Percentiles rank a stretch among this genome's conserved stretches.
These are phyloP conservation scores for Pseudomyrmex gracilis DNA, from an alignment of 1,140 invertebrate genomes.

Conservation along the genomic window DNA sequence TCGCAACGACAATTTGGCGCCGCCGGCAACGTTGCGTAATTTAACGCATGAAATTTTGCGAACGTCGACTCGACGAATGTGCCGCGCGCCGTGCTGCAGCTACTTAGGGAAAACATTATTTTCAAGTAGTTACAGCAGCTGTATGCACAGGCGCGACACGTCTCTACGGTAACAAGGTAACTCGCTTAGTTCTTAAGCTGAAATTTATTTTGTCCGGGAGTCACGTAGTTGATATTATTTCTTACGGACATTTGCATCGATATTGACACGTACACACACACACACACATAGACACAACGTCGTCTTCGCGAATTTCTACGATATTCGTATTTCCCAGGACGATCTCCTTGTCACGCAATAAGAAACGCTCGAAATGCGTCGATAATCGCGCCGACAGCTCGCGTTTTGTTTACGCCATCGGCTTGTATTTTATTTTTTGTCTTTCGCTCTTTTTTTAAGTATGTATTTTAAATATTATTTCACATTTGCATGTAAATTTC, in stretches of 20 bases:
- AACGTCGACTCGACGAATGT: conserved; percentile 21
- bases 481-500: neutral
- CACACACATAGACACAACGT: conserved; percentile 15
- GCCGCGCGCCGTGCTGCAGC: neutral
- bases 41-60: neutral
- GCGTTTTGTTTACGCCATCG: too few relatives aligned
- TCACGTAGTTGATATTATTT: conserved; percentile 52
- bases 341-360: conserved; percentile 38
- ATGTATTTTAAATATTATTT: neutral
- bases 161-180: conserved; percentile 6
- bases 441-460: neutral
- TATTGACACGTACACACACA: conserved; percentile 24
- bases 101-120: conserved; percentile 40
- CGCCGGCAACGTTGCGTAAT: neutral
- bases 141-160: neutral
- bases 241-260: conserved; percentile 19
- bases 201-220: conserved; percentile 52
- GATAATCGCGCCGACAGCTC: neutral
- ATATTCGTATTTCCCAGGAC: conserved; percentile 22
- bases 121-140: conserved; percentile 42
- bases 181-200: conserved; percentile 28
- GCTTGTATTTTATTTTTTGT: neutral
- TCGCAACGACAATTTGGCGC: neutral
- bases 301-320: conserved; percentile 14
- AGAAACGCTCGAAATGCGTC: conserved; percentile 18